Evolutionary conservation across 2,797 vertebrate genomes (phyloP), one percentile per base, ranked within the genome.

Genomic region (Synaphobranchus kaupii): DNA sequence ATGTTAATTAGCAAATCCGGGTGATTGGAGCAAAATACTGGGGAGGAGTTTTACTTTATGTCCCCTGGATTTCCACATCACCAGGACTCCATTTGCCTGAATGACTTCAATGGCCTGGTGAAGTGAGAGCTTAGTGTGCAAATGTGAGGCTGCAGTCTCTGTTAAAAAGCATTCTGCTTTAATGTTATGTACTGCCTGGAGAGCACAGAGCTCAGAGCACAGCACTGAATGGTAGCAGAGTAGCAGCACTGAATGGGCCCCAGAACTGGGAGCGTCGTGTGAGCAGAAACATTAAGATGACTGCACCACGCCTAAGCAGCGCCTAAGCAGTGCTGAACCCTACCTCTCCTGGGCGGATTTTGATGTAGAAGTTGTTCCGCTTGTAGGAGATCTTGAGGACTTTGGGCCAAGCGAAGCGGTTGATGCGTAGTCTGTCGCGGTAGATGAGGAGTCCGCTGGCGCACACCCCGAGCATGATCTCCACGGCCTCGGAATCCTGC

Each of bases 321-420:
- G 54, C 3, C n/a, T n/a, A 50, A 13, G 54, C 15, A 15, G 15
- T 3, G 54, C 2, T 0, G 71, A 22, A 13, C 15, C 94, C 95
- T 93, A 99, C 99, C 97, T 99, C 99, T 80, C 99, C 98, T 0
- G 99, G 99, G 4, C 98, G 96, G 91, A 99, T 99, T 94, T 99
- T 99, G 93, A 99, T 99, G 95, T 99, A 99, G 94, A 99, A 99
- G 93, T 99, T 99, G 94, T 99, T 99, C 92, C 99, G 97, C 95
- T 99, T 99, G 95, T 99, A 99, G 83, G 99, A 99, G 94, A 99
- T 99, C 95, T 99, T 99, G 91, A 99, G 96, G 92, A 99, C 98
- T 92, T 99, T 99, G 78, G 99, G 98, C 99, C 99, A 99, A 85
- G 99, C 98, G 68, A 99, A 99, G 91, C 99, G 96, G 90, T 99